These are phyloP conservation scores for Trachelus stipa DNA, from an alignment of 2,888 invertebrate species.

Conservation along the genomic window DNA sequence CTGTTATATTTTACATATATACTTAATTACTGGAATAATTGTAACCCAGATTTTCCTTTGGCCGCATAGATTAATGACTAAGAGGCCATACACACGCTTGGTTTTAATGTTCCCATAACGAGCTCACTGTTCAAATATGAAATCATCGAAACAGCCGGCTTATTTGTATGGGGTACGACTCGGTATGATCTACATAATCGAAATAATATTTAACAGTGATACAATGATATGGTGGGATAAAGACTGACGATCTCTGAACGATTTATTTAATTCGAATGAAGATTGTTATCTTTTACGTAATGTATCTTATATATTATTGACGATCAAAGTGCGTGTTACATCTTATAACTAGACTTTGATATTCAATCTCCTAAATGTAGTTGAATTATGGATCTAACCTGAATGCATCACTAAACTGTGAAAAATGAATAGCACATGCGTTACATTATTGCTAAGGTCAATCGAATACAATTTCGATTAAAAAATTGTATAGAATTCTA, in stretches of 20 bases:
- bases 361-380: not conserved
- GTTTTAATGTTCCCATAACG: conserved; percentile 47
- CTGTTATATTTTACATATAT: not conserved
- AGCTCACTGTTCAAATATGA: conserved; percentile 28
- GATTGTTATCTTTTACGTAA: not conserved
- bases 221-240: not conserved
- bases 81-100: conserved; percentile 52
- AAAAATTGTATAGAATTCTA: too few relatives aligned
- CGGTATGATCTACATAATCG: not conserved
- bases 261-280: not conserved
- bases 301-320: not conserved
- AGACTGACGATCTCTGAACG: not conserved
- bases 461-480: not conserved
- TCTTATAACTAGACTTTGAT: not conserved
- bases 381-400: not conserved
- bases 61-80: conserved; percentile 28
- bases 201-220: too few relatives aligned
- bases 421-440: not conserved
- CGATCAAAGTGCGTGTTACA: not conserved
- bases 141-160: conserved; percentile 37
- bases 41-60: conserved; percentile 34
- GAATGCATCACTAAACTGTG: not conserved
- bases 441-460: not conserved
- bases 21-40: not conserved
- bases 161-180: conserved; percentile 17